Evolutionary conservation across 92 coral and sea anemone species (phyloP).

Genomic region (Phenganax stokvisi): DNA sequence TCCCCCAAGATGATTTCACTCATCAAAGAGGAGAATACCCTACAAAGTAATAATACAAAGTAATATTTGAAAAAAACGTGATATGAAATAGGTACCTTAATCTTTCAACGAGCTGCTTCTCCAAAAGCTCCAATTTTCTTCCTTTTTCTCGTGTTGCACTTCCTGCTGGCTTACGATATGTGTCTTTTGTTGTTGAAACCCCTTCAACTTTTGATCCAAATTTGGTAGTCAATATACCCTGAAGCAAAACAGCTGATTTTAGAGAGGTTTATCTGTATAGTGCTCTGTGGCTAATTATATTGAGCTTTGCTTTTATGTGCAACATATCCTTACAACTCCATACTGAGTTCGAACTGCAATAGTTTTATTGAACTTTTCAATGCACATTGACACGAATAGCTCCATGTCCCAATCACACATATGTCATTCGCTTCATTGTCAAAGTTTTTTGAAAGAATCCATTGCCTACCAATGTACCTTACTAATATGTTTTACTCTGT

Average conservation of each 20-base stretch:
- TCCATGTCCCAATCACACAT: too few species aligned
- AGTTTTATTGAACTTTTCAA: too few species aligned
- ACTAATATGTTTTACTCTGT: too few species aligned
- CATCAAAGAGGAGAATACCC: not conserved
- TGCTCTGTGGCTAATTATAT: not conserved
- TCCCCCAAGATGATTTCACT: not conserved
- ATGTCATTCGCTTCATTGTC: too few species aligned
- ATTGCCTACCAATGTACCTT: too few species aligned
- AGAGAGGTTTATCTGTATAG: not conserved
- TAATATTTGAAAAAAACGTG: too few species aligned
- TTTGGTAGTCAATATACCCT: constrained; percentile 92
- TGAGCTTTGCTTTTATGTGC: not conserved
- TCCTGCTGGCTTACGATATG: constrained; percentile 68
- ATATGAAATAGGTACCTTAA: constrained; percentile 51
- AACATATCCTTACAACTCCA: not conserved
- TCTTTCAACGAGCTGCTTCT: constrained; percentile 65
- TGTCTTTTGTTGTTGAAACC: constrained; percentile 74
- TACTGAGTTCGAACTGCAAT: too few species aligned
- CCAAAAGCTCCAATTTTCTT: constrained; percentile 60
- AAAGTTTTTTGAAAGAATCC: too few species aligned
- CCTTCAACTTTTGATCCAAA: constrained; percentile 75
- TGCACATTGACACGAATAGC: too few species aligned
- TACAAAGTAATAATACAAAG: too few species aligned
- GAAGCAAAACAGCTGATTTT: not conserved
- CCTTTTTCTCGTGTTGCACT: constrained; percentile 67